Evolutionary conservation across 2,888 invertebrate species (phyloP), one percentile per base, ranked within the genome.

Genomic region (Rhodophaea formosa): DNA sequence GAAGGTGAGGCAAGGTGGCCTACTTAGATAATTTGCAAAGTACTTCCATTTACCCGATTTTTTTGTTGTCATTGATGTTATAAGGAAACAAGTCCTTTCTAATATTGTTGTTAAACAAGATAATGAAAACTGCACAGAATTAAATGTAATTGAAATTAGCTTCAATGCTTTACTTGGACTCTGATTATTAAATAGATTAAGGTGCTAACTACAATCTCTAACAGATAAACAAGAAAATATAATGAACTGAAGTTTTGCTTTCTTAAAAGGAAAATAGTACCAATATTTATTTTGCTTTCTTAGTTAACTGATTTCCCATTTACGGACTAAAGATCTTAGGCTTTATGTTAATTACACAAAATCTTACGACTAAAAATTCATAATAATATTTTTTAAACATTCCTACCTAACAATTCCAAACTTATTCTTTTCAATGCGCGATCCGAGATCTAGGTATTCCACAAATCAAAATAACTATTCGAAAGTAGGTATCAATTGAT

Each of bases 361-460:
- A 35, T 35, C 51, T 35, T 51, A 51, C 12, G 6, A 7, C 51
- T 51, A 51, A 51, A 35, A 51, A 39, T 51, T 35, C 35, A 51
- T 35, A 30, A 7, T 30, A 8, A 5, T 23, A 14, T 10, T 32
- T 15, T 49, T 51, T 51, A 16, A 51, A 35, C 51, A 51, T 51
- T 51, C 16, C 51, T 51, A 51, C 35, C 51, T 51, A 51, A 30
- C 23, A 51, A 16, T 51, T 35, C 35, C 17, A 16, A 51, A 32
- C 35, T 35, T 10, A 16, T 16, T 51, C 32, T 6, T 16, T 51
- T 46, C 23, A 23, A 46, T 45, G 10, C 10, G 15, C 49, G 8
- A 51, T 35, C 35, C 15, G 51, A 51, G 51, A 51, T 51, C 51
- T 35, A 51, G 2, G 23, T 46, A 35, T 12, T 16, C 16, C 6